Conservation (phyloP, 2,888 invertebrate genomes). For the Geotrupes spiniger region DNA sequence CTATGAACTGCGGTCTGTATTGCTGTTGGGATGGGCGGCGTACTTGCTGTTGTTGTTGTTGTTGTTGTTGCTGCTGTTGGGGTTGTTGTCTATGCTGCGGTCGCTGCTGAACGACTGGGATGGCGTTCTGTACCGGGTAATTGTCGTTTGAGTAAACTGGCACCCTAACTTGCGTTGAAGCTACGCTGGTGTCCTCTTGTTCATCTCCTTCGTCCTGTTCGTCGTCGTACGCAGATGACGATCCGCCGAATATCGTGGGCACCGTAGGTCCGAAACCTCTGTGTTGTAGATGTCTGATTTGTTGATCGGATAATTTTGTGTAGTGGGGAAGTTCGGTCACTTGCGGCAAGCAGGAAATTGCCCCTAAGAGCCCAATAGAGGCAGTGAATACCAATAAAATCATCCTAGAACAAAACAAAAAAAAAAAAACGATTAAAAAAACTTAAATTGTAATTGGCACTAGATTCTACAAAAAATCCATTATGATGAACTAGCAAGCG, state of each 20-base stretch:
- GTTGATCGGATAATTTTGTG: constrained; percentile 26
- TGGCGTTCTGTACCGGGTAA: constrained; percentile 33
- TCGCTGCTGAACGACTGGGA: constrained; percentile 32
- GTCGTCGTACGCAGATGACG: constrained; percentile 22
- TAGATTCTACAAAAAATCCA: too few species aligned
- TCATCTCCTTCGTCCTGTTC: constrained; percentile 24
- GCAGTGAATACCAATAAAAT: constrained; percentile 21
- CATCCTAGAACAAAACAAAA: constrained; percentile 28
- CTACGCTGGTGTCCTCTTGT: constrained; percentile 22
- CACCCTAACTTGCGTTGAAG: constrained; percentile 30
- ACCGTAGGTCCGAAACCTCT: constrained; percentile 33
- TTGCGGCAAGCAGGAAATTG: constrained; percentile 23
- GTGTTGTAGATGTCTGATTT: constrained; percentile 28
- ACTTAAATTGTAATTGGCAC: too few species aligned
- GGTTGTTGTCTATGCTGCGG: constrained; percentile 26
- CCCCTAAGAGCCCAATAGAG: constrained; percentile 14
- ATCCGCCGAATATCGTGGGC: constrained; percentile 22
- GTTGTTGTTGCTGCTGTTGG: constrained; percentile 16
- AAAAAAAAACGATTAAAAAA: too few species aligned
- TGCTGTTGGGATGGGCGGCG: constrained; percentile 14
- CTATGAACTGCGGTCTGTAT: constrained; percentile 19
- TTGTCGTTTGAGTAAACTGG: constrained; percentile 33
- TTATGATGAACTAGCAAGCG: too few species aligned
- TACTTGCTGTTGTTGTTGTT: constrained; percentile 17
- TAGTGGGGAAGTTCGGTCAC: constrained; percentile 22